Percentiles rank a stretch among this genome's conserved stretches.
phyloP scores from a whole-genome alignment of 2,888 invertebrate genomes.

The Epinotia brunnichana region DNA sequence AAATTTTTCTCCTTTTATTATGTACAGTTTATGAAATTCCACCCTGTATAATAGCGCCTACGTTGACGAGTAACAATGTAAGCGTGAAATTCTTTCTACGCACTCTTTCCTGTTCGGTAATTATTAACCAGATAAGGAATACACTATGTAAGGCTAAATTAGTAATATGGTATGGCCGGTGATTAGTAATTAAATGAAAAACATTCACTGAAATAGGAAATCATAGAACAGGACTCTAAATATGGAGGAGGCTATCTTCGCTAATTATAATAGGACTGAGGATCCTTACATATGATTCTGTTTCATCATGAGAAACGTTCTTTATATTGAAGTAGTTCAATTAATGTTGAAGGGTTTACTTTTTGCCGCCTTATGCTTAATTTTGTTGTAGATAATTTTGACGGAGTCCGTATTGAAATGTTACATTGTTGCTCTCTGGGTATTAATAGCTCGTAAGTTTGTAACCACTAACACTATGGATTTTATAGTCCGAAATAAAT shows the following conservation, averaged over 20 bases:
- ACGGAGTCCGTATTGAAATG: no score
- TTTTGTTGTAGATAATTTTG: not conserved
- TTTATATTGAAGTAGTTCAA: not conserved
- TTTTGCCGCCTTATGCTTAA: not conserved
- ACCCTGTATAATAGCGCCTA: not conserved
- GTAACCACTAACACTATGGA: no score
- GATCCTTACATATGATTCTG: not conserved
- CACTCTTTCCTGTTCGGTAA: slow-evolving; percentile 21
- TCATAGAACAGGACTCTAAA: slow-evolving; percentile 18
- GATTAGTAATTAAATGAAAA: slow-evolving; percentile 32
- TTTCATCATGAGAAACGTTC: not conserved
- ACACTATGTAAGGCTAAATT: slow-evolving; percentile 27
- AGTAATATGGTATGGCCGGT: slow-evolving; percentile 26
- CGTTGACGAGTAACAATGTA: not conserved
- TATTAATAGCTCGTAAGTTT: no score
- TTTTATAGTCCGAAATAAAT: no score
- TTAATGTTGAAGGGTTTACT: no score
- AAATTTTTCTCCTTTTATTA: no score
- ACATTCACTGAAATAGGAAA: slow-evolving; percentile 20
- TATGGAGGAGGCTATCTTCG: slow-evolving; percentile 19
- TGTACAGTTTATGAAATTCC: no score
- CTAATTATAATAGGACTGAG: slow-evolving; percentile 13
- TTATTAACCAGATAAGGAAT: slow-evolving; percentile 32
- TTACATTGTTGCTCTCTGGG: not conserved
- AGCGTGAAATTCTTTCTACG: slow-evolving; percentile 17